phyloP scores from a whole-genome alignment of 2,113 vertebrate genomes.

The Neotoma lepida region DNA sequence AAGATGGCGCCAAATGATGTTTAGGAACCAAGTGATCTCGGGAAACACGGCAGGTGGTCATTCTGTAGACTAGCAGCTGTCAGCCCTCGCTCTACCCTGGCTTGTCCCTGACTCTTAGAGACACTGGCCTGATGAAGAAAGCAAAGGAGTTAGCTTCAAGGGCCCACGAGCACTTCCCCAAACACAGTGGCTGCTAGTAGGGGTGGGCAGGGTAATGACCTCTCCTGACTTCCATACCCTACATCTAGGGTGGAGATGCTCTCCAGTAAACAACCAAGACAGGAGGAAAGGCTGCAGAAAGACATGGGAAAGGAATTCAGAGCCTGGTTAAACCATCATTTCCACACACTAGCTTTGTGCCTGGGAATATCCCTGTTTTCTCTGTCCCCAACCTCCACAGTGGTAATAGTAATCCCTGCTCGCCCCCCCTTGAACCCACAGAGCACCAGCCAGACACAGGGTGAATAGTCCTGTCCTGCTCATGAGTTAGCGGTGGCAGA shows the following conservation, averaged over 20 bases:
- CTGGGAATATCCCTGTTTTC: neutral
- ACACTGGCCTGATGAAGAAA: neutral
- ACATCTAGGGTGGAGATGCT: neutral
- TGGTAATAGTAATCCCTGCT: neutral
- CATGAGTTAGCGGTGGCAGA: neutral
- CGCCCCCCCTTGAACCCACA: neutral
- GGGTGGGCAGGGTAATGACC: neutral
- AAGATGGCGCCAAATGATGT: conserved; percentile 74
- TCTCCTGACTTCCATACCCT: neutral
- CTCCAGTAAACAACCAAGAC: neutral
- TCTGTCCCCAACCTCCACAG: neutral
- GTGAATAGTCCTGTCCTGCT: neutral
- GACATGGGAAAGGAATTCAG: neutral
- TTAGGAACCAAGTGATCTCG: conserved; percentile 55
- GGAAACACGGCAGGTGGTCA: neutral
- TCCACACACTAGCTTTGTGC: neutral
- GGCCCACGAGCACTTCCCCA: neutral
- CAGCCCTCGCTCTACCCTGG: neutral
- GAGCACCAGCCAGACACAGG: neutral
- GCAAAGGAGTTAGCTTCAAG: neutral
- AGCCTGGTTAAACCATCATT: neutral
- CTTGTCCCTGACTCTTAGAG: neutral
- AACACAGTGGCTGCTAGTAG: neutral
- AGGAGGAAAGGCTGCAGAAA: neutral
- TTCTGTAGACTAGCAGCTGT: neutral